phyloP scores from a whole-genome alignment of 1,140 invertebrate species.

The Penaeus japonicus region DNA sequence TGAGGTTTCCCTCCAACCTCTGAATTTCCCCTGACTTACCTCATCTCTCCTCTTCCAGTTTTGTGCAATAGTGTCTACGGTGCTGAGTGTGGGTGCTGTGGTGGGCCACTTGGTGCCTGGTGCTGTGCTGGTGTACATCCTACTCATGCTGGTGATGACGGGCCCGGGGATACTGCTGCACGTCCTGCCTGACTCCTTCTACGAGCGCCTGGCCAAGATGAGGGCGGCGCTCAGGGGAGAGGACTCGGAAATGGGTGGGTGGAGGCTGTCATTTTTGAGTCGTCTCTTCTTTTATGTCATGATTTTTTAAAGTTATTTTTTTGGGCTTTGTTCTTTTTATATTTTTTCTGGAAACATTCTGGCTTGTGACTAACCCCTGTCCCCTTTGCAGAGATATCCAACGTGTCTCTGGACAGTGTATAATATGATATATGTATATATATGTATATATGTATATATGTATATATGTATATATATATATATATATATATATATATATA shows the following conservation, averaged over 20 bases:
- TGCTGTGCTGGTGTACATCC: conserved; percentile 32
- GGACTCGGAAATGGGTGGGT: conserved; percentile 36
- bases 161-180: conserved; percentile 36
- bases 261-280: no score
- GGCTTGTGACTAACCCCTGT: no score
- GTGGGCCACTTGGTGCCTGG: conserved; percentile 44
- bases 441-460: no score
- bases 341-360: no score
- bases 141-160: conserved; percentile 40
- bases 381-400: conserved; percentile 28
- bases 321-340: no score
- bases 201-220: conserved; percentile 26
- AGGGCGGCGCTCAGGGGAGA: conserved; percentile 37
- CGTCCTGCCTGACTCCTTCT: conserved; percentile 38
- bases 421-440: no score
- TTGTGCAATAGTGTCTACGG: conserved; percentile 26
- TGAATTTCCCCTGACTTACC: not conserved
- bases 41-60: conserved; percentile 22
- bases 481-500: no score
- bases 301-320: not conserved
- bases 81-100: conserved; percentile 39
- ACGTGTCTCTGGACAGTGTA: conserved; percentile 48
- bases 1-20: no score
- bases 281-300: not conserved
- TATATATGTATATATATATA: no score